Evolutionary conservation across 2,113 vertebrate genomes (phyloP), one percentile per base, ranked within the genome.

Genomic region (Cephalopholis sonnerati): DNA sequence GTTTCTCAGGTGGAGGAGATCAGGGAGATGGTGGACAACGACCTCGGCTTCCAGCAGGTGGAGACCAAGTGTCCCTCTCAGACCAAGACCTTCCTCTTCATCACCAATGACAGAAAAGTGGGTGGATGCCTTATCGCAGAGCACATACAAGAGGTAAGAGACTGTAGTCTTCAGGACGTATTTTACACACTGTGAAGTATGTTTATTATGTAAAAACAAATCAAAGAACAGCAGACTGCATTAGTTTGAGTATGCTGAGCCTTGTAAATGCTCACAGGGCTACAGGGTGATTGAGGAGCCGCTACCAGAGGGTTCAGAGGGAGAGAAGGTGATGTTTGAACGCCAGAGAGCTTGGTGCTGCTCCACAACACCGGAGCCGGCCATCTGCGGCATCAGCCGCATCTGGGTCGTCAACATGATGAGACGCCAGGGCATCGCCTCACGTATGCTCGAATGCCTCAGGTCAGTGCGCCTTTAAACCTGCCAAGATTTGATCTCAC

Each of bases 391-490:
- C 20, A 97, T 99, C 87, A 99, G 99, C 83, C 97, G 99, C 15
- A 99, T 99, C 87, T 99, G 99, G 99, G 99, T 99, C 0, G 98
- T 99, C 92, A 98, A 95, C 91, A 96, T 98, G 96, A 99, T 99
- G 98, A 96, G 99, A 46, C 95, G 99, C 18, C 96, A 94, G 91
- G 97, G 97, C 91, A 96, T 99, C 44, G 99, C 99, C 22, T 99
- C 99, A 2, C 97, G 98, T 13, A 96, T 99, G 97, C 96, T 99
- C 2, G 98, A 99, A 91, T 98, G 97, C 91, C 96, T 99, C 39
- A 98, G 98, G 98, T 99, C 85, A 92, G 92, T 20, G 3, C 5
- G 0, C 18, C 27, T 20, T 13, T 24, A 59, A 11, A 66, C 16
- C 15, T 2, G 5, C 22, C 4, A 0, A 1, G 5, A 7, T n/a